Base-by-base conservation (phyloP, 2,113 vertebrate species). In the Aleadryas rufinucha region DNA sequence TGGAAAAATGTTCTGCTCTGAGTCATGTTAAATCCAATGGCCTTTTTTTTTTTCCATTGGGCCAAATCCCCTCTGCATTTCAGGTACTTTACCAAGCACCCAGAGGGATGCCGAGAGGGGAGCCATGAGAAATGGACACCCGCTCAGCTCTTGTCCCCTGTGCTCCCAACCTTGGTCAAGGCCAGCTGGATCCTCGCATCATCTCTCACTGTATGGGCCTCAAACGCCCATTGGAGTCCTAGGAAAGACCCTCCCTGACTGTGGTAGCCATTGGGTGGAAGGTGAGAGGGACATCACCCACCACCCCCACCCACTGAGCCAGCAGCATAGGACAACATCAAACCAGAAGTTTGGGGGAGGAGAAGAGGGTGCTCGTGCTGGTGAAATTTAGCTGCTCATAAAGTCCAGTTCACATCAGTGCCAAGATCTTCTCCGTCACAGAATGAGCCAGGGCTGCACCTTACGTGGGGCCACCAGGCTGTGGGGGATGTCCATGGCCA, bases 371-470 rank as follows among this genome's bases (percentile, higher is more conserved):
- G 54, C 69, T 83, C 11, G n/a, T 75, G 57, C 64, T 68, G 82
- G 45, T 80, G 47, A 77, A 50, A 74, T 64, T 78, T 33, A 91
- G 82, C 95, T 94, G 84, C 94, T 97, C 18, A 53, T 57, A 1
- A 86, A 95, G 66, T 94, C 74, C 80, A 71, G 70, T 68, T 95
- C 92, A 69, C 37, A 21, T 90, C 41, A 63, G 84, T 97, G 96
- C 96, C 97, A 97, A 90, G 79, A 76, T 70, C 52, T 39, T 78
- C 87, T 68, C 31, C 33, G 17, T 72, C 59, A 69, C 28, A 68
- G 35, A 17, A 54, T 4, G 49, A 88, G 53, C 75, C 75, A 59
- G 47, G n/a, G 70, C 78, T 95, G 49, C 11, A 37, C 59, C 50
- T 30, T 35, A 2, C 26, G 21, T 56, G 66, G 30, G 57, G 42